A percentile compares a stretch with the other conserved stretches of the same genome.
phyloP scores from a whole-genome alignment of 2,888 invertebrate genomes.

The Aporophyla nigra region DNA sequence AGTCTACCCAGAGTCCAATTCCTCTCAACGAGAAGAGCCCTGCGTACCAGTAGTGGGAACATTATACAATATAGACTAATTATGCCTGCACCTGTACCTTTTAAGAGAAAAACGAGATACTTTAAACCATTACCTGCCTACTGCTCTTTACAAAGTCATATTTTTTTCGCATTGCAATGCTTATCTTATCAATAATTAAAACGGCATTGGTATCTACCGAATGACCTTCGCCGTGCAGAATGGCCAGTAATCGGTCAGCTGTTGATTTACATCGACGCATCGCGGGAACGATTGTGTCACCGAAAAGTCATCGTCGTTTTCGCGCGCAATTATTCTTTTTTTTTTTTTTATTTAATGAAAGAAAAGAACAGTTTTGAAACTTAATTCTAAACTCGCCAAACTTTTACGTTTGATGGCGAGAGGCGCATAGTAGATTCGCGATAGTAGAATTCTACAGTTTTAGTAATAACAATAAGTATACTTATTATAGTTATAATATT shows the following conservation, averaged over 20 bases:
- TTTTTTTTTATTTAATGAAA: too few relatives aligned
- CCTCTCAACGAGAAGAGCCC: too few relatives aligned
- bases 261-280: conserved; percentile 65
- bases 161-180: neutral
- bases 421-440: too few relatives aligned
- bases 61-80: too few relatives aligned
- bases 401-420: too few relatives aligned
- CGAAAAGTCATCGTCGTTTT: conserved; percentile 15
- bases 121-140: neutral
- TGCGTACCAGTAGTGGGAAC: too few relatives aligned
- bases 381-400: too few relatives aligned
- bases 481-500: neutral
- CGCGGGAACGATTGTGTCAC: neutral
- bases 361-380: too few relatives aligned
- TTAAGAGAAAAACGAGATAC: neutral
- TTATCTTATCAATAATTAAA: conserved; percentile 46
- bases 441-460: neutral
- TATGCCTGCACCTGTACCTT: neutral
- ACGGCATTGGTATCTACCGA: conserved; percentile 30
- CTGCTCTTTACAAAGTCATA: neutral
- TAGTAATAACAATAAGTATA: too few relatives aligned
- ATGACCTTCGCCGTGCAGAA: conserved; percentile 54
- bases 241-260: conserved; percentile 61
- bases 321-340: conserved; percentile 40
- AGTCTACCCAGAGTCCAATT: too few relatives aligned